phyloP scores from a whole-genome alignment of 2,888 invertebrate genomes.

The Chelonus formosanus region DNA sequence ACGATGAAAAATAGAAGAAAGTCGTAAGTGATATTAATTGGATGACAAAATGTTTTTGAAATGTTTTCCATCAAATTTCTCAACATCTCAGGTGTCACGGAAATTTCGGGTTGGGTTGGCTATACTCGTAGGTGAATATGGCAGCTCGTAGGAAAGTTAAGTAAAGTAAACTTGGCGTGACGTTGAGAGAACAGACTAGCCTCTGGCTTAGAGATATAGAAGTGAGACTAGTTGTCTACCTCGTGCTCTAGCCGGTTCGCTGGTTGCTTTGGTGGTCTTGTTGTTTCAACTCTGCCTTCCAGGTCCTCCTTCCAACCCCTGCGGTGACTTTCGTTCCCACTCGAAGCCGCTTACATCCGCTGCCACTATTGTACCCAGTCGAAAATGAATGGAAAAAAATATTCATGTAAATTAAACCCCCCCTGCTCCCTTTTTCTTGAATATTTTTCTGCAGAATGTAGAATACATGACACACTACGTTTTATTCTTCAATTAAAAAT shows the following conservation, averaged over 20 bases:
- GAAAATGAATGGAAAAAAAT: slow-evolving; percentile 15
- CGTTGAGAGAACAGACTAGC: slow-evolving; percentile 43
- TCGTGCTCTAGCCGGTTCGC: slow-evolving; percentile 31
- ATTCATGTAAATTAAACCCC: slow-evolving; percentile 12
- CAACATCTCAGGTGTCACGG: slow-evolving; percentile 20
- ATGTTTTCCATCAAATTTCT: slow-evolving; percentile 22
- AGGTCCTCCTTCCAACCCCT: slow-evolving; percentile 27
- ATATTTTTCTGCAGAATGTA: background rate
- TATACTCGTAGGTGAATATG: slow-evolving; percentile 13
- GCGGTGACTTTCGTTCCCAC: slow-evolving; percentile 22
- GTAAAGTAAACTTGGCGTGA: slow-evolving; percentile 58
- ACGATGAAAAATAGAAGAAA: no score
- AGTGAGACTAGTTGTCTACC: slow-evolving; percentile 11
- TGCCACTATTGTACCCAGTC: slow-evolving; percentile 23
- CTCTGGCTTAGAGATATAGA: slow-evolving; percentile 30
- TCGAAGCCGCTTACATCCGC: slow-evolving; percentile 20
- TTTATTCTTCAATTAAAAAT: background rate
- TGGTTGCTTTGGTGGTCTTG: slow-evolving; percentile 51
- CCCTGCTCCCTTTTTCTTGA: background rate
- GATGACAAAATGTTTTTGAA: no score
- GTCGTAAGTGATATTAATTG: no score
- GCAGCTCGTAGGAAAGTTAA: slow-evolving; percentile 46
- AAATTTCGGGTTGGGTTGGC: no score
- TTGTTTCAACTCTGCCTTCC: slow-evolving; percentile 54
- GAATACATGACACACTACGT: background rate